phyloP scores from a whole-genome alignment of 2,113 vertebrate species.

The Cephalophus harveyi region DNA sequence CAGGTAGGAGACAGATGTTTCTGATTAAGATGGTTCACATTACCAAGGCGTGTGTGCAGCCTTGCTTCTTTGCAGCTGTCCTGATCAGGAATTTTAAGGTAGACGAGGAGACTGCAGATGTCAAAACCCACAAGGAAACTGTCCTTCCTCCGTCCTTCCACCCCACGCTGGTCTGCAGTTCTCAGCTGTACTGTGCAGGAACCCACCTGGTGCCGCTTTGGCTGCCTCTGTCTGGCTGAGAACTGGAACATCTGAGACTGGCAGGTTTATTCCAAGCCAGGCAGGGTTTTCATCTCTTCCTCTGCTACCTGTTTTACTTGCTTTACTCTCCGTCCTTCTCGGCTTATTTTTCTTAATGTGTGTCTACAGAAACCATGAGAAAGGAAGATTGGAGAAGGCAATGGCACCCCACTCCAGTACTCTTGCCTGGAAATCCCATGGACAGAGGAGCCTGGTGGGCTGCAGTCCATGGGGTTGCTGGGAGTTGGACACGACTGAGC shows the following conservation, averaged over 20 bases:
- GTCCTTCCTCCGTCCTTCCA: too few species aligned
- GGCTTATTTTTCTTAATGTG: neutral
- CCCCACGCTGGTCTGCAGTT: too few species aligned
- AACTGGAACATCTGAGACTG: neutral
- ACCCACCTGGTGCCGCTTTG: neutral
- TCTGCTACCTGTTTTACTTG: neutral
- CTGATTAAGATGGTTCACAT: neutral
- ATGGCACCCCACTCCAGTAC: too few species aligned
- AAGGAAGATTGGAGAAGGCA: neutral
- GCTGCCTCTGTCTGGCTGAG: neutral
- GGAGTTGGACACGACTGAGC: too few species aligned
- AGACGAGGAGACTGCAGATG: neutral
- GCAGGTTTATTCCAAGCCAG: neutral
- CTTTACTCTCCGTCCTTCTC: neutral
- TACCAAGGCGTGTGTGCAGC: neutral
- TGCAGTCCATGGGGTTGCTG: too few species aligned
- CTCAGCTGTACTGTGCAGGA: neutral
- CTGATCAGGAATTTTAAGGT: slow-evolving; percentile 4
- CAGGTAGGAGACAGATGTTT: neutral
- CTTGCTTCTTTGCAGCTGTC: neutral
- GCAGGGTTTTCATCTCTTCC: neutral
- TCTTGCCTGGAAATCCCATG: too few species aligned
- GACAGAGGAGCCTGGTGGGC: too few species aligned
- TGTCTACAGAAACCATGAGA: neutral
- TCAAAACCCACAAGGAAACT: neutral